Evolutionary conservation across 2,113 vertebrate species (phyloP).

Genomic region (Microcebus griseorufus): DNA sequence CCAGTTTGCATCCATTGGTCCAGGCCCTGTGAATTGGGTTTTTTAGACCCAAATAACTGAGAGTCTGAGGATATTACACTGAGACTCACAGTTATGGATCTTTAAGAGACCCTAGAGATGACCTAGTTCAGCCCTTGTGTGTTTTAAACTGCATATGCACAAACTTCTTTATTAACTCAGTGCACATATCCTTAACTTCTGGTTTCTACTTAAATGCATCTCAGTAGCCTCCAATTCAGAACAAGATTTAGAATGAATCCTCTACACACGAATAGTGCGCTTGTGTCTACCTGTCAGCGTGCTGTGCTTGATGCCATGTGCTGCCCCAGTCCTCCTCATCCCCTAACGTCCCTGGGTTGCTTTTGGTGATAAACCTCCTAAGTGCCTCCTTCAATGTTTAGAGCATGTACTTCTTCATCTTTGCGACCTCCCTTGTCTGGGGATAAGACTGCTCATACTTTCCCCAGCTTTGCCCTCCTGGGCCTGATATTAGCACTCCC

Average conservation of each 20-base stretch:
- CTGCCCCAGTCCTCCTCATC: neutral
- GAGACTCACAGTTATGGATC: neutral
- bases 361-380: neutral
- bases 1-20: neutral
- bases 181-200: neutral
- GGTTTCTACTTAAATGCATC: constrained; percentile 15
- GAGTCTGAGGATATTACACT: neutral
- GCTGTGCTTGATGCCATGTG: neutral
- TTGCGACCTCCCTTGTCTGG: neutral
- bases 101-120: neutral
- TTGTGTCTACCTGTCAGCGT: neutral
- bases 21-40: neutral
- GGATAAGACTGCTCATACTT: neutral
- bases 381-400: constrained; percentile 28
- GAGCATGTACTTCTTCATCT: neutral
- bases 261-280: neutral
- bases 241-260: neutral
- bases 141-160: constrained; percentile 1
- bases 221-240: neutral
- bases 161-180: neutral
- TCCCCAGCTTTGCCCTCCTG: neutral
- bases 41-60: neutral
- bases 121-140: neutral
- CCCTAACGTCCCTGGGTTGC: neutral
- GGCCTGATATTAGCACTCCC: neutral